Evolutionary conservation across 2,113 vertebrate genomes (phyloP).

Genomic region (Falco punctatus): DNA sequence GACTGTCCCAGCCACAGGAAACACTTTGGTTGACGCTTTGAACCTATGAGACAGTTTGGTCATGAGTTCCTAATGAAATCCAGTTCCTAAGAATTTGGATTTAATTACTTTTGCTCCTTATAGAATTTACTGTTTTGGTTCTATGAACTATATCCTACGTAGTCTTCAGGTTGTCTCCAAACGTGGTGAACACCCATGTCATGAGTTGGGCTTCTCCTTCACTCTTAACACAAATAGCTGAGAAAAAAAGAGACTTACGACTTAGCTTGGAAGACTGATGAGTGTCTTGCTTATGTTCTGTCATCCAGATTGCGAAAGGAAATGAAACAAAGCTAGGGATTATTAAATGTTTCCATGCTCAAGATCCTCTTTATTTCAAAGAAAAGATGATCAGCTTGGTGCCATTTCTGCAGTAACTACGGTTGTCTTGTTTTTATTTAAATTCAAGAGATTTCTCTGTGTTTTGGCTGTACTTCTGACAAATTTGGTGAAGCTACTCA

Average conservation of each 20-base stretch:
- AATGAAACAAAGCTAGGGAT: neutral
- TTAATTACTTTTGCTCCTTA: neutral
- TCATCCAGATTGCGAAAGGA: neutral
- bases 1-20: neutral
- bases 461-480: neutral
- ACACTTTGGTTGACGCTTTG: neutral
- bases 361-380: slow-evolving; percentile 12
- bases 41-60: neutral
- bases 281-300: neutral
- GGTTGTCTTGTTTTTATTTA: neutral
- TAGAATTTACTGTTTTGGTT: neutral
- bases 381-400: neutral
- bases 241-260: neutral
- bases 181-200: neutral
- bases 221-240: neutral
- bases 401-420: neutral
- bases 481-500: neutral
- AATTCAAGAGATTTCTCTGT: neutral
- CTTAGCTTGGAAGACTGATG: neutral
- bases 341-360: neutral
- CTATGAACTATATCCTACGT: neutral
- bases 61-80: neutral
- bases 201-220: neutral
- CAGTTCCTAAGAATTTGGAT: neutral
- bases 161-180: neutral